Evolutionary conservation across 2,113 vertebrate genomes (phyloP).

Genomic region (Lucifuga dentata): DNA sequence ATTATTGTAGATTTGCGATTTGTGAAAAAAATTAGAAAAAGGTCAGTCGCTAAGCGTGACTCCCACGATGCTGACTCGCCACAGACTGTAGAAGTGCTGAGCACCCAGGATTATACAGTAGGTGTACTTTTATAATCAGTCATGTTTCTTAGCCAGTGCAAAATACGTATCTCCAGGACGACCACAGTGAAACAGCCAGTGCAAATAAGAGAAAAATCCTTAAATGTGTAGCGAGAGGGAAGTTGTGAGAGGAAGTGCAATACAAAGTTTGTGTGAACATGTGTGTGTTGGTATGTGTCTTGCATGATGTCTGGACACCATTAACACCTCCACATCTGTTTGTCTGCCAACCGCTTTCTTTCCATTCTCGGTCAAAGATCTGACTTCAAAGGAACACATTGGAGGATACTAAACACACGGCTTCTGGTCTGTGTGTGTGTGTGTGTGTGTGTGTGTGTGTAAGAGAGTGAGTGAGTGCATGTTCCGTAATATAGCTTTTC

Average conservation of each 20-base stretch:
- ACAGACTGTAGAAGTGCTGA: not conserved
- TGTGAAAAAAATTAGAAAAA: constrained; percentile 10
- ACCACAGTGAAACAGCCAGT: not conserved
- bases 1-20: constrained; percentile 13
- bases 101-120: not conserved
- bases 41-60: constrained; percentile 1
- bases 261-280: not conserved
- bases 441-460: not conserved
- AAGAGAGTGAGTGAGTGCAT: too few species aligned
- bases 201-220: not conserved
- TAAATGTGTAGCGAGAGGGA: not conserved
- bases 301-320: constrained; percentile 55
- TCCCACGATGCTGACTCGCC: not conserved
- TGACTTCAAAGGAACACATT: constrained; percentile 60
- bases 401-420: constrained; percentile 38
- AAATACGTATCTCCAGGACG: too few species aligned
- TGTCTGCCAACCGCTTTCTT: constrained; percentile 43
- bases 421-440: constrained; percentile 11
- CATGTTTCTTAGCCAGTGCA: not conserved
- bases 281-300: not conserved
- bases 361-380: constrained; percentile 33
- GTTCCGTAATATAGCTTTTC: not conserved
- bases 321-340: constrained; percentile 66
- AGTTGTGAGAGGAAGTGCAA: not conserved
- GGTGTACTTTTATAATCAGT: not conserved